These are phyloP conservation scores for Drosophila mulleri DNA, from an alignment of 2,888 invertebrate species.

Conservation along the genomic window DNA sequence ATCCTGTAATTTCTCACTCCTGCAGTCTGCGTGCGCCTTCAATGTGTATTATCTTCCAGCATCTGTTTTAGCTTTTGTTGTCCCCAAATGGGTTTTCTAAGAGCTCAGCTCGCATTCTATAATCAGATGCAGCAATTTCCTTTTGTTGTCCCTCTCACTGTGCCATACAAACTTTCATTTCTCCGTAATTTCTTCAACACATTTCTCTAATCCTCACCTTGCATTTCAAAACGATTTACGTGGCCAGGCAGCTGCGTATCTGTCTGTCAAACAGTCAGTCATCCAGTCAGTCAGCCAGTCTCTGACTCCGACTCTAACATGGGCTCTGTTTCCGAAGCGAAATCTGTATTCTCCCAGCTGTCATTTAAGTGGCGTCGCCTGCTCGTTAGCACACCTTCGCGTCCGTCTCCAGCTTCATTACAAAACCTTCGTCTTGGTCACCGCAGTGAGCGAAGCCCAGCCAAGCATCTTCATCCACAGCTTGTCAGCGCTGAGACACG, in stretches of 20 bases:
- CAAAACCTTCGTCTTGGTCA: conserved; percentile 31
- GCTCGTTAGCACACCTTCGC: conserved; percentile 72
- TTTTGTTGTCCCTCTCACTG: background rate
- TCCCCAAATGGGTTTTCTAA: conserved; percentile 8
- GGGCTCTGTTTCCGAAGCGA: conserved; percentile 17
- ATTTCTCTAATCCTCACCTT: conserved; percentile 76
- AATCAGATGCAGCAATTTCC: conserved; percentile 22
- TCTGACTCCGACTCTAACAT: background rate
- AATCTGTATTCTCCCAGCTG: conserved; percentile 56
- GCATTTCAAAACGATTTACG: conserved; percentile 74
- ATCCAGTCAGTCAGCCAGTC: background rate
- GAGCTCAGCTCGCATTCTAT: conserved; percentile 22
- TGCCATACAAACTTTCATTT: conserved; percentile 59
- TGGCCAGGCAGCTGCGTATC: conserved; percentile 55
- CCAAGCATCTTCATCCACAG: conserved; percentile 57
- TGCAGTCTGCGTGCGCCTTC: background rate
- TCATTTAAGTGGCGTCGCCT: conserved; percentile 76
- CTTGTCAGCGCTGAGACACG: conserved; percentile 57
- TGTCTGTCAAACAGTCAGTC: conserved; percentile 17
- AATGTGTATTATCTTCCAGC: conserved; percentile 8
- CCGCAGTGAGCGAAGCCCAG: conserved; percentile 31
- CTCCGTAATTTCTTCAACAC: conserved; percentile 60
- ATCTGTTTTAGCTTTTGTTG: conserved; percentile 2
- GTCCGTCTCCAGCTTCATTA: conserved; percentile 16
- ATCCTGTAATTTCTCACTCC: background rate